Evolutionary conservation across 2,797 vertebrate species (phyloP).

Genomic region (Amblyopsis hoosieri): DNA sequence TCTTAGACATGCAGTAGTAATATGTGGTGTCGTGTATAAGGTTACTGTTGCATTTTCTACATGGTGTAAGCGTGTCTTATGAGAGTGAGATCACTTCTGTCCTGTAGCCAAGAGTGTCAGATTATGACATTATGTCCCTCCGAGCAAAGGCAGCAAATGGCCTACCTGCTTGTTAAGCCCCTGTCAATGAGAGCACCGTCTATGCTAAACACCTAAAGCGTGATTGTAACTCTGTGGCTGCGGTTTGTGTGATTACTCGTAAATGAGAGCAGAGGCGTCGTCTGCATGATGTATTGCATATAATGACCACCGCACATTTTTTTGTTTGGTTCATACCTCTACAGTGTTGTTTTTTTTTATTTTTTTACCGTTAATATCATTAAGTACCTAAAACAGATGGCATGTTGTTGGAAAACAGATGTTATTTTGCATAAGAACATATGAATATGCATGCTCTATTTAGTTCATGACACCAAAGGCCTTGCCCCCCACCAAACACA

Average conservation of each 20-base stretch:
- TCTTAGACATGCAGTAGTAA: too few relatives aligned
- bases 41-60: too few relatives aligned
- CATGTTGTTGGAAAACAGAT: slow-evolving; percentile 91
- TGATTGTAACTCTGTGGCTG: neutral
- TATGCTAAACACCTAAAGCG: neutral
- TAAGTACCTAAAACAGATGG: slow-evolving; percentile 93
- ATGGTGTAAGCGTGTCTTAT: too few relatives aligned
- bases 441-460: slow-evolving; percentile 93
- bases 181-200: neutral
- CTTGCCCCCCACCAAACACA: slow-evolving; percentile 34
- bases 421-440: slow-evolving; percentile 87
- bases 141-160: too few relatives aligned
- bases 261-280: slow-evolving; percentile 6
- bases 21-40: too few relatives aligned
- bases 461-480: slow-evolving; percentile 84
- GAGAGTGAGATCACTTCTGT: too few relatives aligned
- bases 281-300: slow-evolving; percentile 10
- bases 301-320: slow-evolving; percentile 27
- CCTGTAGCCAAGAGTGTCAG: too few relatives aligned
- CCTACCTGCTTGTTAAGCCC: too few relatives aligned
- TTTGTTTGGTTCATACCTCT: slow-evolving; percentile 22
- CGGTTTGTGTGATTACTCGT: slow-evolving; percentile 17
- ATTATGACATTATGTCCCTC: too few relatives aligned
- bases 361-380: slow-evolving; percentile 48
- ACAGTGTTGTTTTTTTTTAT: slow-evolving; percentile 14